Evolutionary conservation across 1,140 invertebrate species (phyloP), one percentile per base, ranked within the genome.

Genomic region (Atopsyche davidsoni): DNA sequence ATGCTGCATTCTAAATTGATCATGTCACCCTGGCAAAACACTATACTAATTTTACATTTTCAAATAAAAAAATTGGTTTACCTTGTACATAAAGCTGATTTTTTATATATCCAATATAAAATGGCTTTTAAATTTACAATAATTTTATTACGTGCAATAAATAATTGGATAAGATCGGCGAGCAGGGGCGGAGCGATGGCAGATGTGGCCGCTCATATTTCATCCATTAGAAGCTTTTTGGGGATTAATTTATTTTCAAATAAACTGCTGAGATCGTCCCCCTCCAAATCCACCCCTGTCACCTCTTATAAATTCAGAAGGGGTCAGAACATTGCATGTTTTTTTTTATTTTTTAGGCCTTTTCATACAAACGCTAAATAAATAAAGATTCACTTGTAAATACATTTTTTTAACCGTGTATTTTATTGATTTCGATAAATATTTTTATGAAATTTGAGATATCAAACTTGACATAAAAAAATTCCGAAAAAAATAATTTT

Each of bases 211-310:
- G 51, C 28, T 47, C 55, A 52, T 58, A 58, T 53, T 53, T 58
- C 55, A 58, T 51, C 55, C 55, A 58, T 58, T 58, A 58, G 55
- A 51, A 53, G 46, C 55, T 53, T 58, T 58, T 53, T 43, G 41
- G 42, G 51, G 55, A 58, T 58, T 58, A 58, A 58, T 58, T 58
- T 58, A 58, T 58, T 53, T 51, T 52, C 47, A 51, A 58, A 58
- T 58, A 58, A 58, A 58, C 55, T 58, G 45, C 36, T 45, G 35
- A 23, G 40, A 44, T 44, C 35, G 36, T 41, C 6, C 16, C 21
- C 39, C 39, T 19, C 35, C n/a, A 14, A 7, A n/a, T 6, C 7
- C 9, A 42, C 39, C 21, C 39, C 7, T 9, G 7, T 14, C n/a
- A n/a, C n/a, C n/a, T n/a, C n/a, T n/a, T n/a, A n/a, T n/a, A n/a